Evolutionary conservation across 2,113 vertebrate genomes (phyloP).

Genomic region (Ginglymostoma cirratum): DNA sequence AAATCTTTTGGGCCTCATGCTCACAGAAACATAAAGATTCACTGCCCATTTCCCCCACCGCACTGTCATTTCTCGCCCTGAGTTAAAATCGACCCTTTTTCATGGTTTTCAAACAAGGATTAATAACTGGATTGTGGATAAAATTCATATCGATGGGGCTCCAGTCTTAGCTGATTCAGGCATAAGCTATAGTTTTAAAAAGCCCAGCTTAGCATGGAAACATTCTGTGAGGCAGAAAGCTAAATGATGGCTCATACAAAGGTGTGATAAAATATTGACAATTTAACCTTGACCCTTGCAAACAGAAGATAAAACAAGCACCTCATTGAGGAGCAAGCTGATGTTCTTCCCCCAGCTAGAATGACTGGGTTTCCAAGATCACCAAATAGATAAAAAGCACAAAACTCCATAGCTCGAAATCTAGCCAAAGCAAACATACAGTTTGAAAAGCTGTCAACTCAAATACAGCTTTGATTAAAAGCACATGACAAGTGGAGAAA

Average conservation of each 20-base stretch:
- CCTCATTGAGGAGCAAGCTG: background rate
- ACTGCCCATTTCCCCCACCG: background rate
- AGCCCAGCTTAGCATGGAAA: background rate
- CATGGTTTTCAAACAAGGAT: background rate
- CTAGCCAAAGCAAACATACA: background rate
- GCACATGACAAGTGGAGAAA: background rate
- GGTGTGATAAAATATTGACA: background rate
- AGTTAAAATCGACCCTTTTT: background rate
- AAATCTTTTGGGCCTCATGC: background rate
- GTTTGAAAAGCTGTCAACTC: background rate
- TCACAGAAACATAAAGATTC: background rate
- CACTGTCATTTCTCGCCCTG: background rate
- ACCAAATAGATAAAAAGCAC: background rate
- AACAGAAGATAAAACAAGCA: background rate
- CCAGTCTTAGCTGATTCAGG: background rate
- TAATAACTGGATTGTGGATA: background rate
- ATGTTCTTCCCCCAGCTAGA: background rate
- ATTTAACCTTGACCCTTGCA: background rate
- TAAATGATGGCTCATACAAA: background rate
- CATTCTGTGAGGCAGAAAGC: background rate
- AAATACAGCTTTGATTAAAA: background rate
- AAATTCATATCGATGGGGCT: background rate
- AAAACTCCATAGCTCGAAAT: background rate
- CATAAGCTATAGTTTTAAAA: background rate
- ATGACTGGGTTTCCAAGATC: background rate